Base-by-base conservation (phyloP, 2,888 invertebrate genomes). In the Ligdia adustata region DNA sequence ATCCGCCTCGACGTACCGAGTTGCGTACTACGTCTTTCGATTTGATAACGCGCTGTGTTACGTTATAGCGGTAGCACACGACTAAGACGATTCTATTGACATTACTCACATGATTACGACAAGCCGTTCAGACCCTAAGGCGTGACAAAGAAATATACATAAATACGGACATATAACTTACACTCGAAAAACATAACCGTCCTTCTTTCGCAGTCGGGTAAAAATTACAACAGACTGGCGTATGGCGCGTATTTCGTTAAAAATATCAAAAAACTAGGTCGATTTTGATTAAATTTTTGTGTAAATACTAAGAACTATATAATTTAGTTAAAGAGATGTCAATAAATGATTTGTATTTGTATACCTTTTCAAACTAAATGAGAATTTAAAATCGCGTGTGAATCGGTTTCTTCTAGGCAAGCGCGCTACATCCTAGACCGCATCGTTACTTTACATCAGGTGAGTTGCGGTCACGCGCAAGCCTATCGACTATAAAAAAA, bases 1-100 rank as follows among this genome's bases (percentile, higher is more conserved):
- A 28, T 55, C 39, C 45, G 38, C 24, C 27, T 51, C 41, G 14
- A n/a, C n/a, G n/a, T 3, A 12, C 22, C 20, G 11, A 24, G 39
- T 48, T 42, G 50, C 42, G 43, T 35, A 27, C 35, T 37, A 26
- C 24, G 35, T 5, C 35, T 14, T 20, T 22, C 14, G 9, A 4
- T 9, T 15, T 18, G 18, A 18, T 18, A 18, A 5, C 18, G 18
- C 4, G 18, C 18, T 5, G 18, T 18, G 18, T 18, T 4, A 18
- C 4, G 6, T 18, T 18, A 18, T 6, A 18, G n/a, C n/a, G n/a
- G n/a, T n/a, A n/a, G n/a, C n/a, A n/a, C n/a, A n/a, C n/a, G n/a
- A n/a, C n/a, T n/a, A n/a, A n/a, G n/a, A n/a, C n/a, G n/a, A n/a
- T n/a, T n/a, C n/a, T n/a, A n/a, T n/a, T n/a, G n/a, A n/a, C n/a